Evolutionary conservation across 2,888 invertebrate genomes (phyloP), one percentile per base, ranked within the genome.

Genomic region (Acholoe squamosa): DNA sequence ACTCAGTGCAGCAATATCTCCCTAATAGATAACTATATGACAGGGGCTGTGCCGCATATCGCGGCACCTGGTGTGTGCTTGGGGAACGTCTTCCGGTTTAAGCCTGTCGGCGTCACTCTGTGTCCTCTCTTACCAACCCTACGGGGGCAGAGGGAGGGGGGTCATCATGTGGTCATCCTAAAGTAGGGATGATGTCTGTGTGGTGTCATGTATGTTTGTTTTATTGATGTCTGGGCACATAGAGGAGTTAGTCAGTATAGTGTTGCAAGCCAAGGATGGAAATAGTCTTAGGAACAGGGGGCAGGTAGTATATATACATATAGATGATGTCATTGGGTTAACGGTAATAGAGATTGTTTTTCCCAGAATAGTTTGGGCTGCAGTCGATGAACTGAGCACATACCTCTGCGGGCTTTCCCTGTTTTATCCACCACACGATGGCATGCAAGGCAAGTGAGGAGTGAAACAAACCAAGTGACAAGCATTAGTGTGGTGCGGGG

Each of bases 401-500:
- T 90, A 90, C 90, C 90, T 90, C 90, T 80, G 67, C 90, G 84
- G 67, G 90, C 90, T 61, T 90, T 90, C 67, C 90, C 90, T 90
- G 52, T 86, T 90, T 86, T 86, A 34, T 56, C 90, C 90, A 77
- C 90, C 90, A 80, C 80, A 90, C 80, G 54, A 90, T 52, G 86
- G 90, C 90, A 90, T 90, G 90, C 90, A 90, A 90, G 90, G 77
- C 90, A 90, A 90, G 90, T 76, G 76, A 90, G 90, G 90, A 86
- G 86, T 86, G 86, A 86, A 86, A 86, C 86, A 86, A 86, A 86
- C 56, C 54, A 86, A 86, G 86, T 86, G 86, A 86, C 86, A 86
- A 86, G 86, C 86, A 86, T 86, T 86, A 86, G 86, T 86, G 89
- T 67, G 67, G 89, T 89, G 89, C 61, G 61, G 61, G 89, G 89